Conservation (phyloP, 2,113 vertebrate genomes). For the Ursus arctos region DNA sequence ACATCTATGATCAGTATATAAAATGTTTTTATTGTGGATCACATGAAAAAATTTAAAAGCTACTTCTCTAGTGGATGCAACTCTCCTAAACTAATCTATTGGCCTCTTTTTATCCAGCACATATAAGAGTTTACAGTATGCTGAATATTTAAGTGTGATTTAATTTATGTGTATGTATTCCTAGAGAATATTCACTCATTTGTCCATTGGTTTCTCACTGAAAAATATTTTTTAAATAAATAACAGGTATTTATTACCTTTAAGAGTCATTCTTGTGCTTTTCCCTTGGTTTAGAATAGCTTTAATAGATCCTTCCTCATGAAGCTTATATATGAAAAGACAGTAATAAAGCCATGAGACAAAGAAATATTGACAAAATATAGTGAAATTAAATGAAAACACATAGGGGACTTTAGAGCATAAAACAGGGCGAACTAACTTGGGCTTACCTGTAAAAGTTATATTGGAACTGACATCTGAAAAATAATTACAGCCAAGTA, state of each 20-base stretch:
- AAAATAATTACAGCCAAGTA: not conserved
- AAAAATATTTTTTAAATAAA: not conserved
- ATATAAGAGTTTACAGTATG: not conserved
- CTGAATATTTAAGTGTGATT: not conserved
- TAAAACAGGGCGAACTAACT: not conserved
- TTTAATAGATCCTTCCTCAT: not conserved
- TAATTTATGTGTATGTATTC: not conserved
- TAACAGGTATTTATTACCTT: not conserved
- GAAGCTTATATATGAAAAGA: not conserved
- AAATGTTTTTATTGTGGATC: not conserved
- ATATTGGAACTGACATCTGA: not conserved
- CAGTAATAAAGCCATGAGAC: not conserved
- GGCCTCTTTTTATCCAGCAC: not conserved
- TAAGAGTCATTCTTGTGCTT: not conserved
- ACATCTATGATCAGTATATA: not conserved
- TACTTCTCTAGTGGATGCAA: not conserved
- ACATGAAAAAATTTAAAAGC: not conserved
- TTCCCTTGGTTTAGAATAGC: not conserved
- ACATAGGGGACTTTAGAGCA: not conserved
- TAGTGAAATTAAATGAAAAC: not conserved
- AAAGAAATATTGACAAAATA: constrained; percentile 30
- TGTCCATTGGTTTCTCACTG: not conserved
- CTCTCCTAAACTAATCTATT: not conserved
- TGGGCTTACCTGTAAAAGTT: constrained; percentile 11
- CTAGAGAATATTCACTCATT: not conserved